Base-by-base conservation (phyloP, 2,888 invertebrate species). In the Drosophila multiciliata region DNA sequence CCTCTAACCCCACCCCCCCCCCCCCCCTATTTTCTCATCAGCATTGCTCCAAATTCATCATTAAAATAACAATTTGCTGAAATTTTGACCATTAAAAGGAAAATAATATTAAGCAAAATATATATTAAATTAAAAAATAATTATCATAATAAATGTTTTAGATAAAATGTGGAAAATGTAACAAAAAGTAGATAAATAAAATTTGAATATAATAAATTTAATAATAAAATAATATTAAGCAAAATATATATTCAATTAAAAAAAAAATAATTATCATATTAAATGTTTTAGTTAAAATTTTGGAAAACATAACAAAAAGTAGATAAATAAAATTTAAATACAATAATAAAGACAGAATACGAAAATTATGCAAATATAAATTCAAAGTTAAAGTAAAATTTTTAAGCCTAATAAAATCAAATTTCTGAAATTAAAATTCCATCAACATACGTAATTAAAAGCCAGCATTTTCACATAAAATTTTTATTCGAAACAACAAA, bases 21-120 rank as follows among this genome's bases (percentile, higher is more conserved):
- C 29, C 29, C n/a, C 35, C 42, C 73, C 32, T 52, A 23, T 23
- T 40, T 23, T 8, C n/a, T 38, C 62, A 20, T 20, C 23, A 12
- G 9, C 12, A 36, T 15, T 35, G 48, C 74, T 62, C 52, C 40
- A 38, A 58, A 59, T 42, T 36, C 59, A 50, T 55, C 49, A 57
- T 12, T 20, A 17, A 15, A 12, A 9, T 29, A 53, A 50, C 48
- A 64, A 66, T 86, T 67, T 67, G 52, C 52, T 62, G 35, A 32
- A 40, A 48, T 53, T 65, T 54, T 32, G 12, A 29, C 42, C 52
- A 62, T 54, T 50, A 75, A 48, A 52, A 50, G 29, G 42, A 45
- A 1, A 5, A 45, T 1, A 6, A 40, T 29, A 29, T 1, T 29
- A 29, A 6, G 29, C 29, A 29, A 42, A 23, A 59, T 29, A 23